These are phyloP conservation scores for Silurus meridionalis DNA, from an alignment of 2,113 vertebrate species.

Conservation along the genomic window DNA sequence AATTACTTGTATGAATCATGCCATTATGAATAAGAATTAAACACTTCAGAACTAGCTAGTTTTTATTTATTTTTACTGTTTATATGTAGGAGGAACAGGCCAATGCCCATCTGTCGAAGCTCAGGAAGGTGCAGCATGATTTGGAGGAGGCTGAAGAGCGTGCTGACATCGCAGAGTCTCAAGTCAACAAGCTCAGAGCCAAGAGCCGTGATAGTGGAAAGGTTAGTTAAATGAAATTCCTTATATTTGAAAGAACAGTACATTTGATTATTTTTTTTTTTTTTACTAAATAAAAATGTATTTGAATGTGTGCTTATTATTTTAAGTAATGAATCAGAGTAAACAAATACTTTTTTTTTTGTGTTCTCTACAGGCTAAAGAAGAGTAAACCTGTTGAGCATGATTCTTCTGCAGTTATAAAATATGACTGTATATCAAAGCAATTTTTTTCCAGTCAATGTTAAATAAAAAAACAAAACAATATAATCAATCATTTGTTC, in stretches of 20 bases:
- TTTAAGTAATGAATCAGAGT: background rate
- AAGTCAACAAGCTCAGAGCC: slow-evolving; percentile 79
- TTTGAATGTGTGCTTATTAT: background rate
- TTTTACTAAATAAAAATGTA: background rate
- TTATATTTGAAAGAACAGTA: background rate
- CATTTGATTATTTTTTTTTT: background rate
- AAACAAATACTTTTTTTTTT: background rate
- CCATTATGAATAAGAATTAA: too few relatives aligned
- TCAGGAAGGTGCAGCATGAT: slow-evolving; percentile 78
- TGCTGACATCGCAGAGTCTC: slow-evolving; percentile 79
- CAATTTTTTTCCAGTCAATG: background rate
- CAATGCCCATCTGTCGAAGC: slow-evolving; percentile 67
- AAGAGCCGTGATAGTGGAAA: slow-evolving; percentile 77
- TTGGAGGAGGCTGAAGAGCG: slow-evolving; percentile 82
- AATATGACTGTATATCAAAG: slow-evolving; percentile 26
- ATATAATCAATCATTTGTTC: slow-evolving; percentile 3
- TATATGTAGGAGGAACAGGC: slow-evolving; percentile 67
- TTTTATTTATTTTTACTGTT: background rate
- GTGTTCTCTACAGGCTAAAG: slow-evolving; percentile 36
- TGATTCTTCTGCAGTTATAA: slow-evolving; percentile 29
- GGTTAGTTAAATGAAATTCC: background rate
- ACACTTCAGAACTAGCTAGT: too few relatives aligned
- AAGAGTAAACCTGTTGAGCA: slow-evolving; percentile 31
- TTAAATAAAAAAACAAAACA: slow-evolving; percentile 28
- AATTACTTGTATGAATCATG: background rate